Percentiles rank a stretch among this genome's conserved stretches.
phyloP scores from a whole-genome alignment of 2,888 invertebrate species.

The Noctuana brunneofusca region DNA sequence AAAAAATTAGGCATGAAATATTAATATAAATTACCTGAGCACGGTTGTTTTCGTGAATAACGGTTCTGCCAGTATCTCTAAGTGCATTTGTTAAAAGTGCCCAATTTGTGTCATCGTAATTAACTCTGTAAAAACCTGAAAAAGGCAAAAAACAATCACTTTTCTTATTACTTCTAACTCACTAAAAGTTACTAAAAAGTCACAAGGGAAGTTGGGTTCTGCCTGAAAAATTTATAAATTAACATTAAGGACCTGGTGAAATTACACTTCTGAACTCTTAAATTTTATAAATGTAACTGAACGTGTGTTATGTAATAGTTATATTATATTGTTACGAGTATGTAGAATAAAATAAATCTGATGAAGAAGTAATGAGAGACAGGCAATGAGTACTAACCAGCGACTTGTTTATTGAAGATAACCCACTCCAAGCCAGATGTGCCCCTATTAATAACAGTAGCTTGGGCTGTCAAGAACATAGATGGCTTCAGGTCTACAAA shows the following conservation, averaged over 20 bases:
- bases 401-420: slow-evolving; percentile 83
- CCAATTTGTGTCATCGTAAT: slow-evolving; percentile 84
- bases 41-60: slow-evolving; percentile 85
- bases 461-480: slow-evolving; percentile 51
- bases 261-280: too few species aligned
- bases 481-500: slow-evolving; percentile 69
- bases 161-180: too few species aligned
- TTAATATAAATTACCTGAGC: slow-evolving; percentile 85
- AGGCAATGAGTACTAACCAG: slow-evolving; percentile 71
- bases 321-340: too few species aligned
- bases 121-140: slow-evolving; percentile 84
- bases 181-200: too few species aligned
- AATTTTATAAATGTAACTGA: too few species aligned
- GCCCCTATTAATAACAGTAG: slow-evolving; percentile 53
- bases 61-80: slow-evolving; percentile 57
- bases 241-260: too few species aligned
- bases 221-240: too few species aligned
- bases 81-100: slow-evolving; percentile 77
- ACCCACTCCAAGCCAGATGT: slow-evolving; percentile 78
- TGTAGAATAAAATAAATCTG: too few species aligned
- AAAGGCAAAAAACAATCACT: slow-evolving; percentile 34
- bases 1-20: too few species aligned
- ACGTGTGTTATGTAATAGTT: too few species aligned
- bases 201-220: too few species aligned
- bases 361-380: too few species aligned